Conservation (phyloP, 2,888 invertebrate species). For the Peribatodes rhomboidaria region DNA sequence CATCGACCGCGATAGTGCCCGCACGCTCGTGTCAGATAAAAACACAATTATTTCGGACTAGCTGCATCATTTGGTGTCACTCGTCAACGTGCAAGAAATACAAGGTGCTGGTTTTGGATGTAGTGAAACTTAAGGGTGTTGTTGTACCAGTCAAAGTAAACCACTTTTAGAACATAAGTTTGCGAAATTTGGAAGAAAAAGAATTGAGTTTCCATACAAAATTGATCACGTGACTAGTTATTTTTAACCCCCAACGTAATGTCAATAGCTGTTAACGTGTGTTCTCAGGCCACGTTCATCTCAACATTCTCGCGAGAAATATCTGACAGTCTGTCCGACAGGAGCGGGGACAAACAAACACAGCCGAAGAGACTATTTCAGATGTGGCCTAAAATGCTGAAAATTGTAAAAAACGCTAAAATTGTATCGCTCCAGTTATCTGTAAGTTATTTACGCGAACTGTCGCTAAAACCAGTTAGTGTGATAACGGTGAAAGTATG, state of each 20-base stretch:
- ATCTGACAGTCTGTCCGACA: too few relatives aligned
- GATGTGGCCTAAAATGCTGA: neutral
- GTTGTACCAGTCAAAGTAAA: too few relatives aligned
- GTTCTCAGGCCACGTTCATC: too few relatives aligned
- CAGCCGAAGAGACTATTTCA: neutral
- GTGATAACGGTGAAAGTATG: constrained; percentile 30
- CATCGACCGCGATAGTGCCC: constrained; percentile 57
- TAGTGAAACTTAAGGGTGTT: too few relatives aligned
- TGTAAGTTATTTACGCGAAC: constrained; percentile 41
- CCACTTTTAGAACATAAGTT: too few relatives aligned
- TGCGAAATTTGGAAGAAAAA: too few relatives aligned
- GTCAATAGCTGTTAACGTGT: too few relatives aligned
- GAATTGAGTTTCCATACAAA: too few relatives aligned
- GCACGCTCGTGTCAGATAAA: constrained; percentile 57
- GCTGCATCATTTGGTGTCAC: neutral
- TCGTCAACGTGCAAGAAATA: neutral
- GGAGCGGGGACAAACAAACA: neutral
- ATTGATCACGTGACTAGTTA: too few relatives aligned
- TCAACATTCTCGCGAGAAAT: too few relatives aligned
- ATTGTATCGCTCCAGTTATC: constrained; percentile 42
- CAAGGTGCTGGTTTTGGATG: too few relatives aligned
- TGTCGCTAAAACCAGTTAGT: constrained; percentile 27
- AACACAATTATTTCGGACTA: constrained; percentile 57
- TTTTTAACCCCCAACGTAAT: too few relatives aligned
- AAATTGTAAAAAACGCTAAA: constrained; percentile 42